Base-by-base conservation (phyloP, 2,888 invertebrate species). In the Papilio gigon region DNA sequence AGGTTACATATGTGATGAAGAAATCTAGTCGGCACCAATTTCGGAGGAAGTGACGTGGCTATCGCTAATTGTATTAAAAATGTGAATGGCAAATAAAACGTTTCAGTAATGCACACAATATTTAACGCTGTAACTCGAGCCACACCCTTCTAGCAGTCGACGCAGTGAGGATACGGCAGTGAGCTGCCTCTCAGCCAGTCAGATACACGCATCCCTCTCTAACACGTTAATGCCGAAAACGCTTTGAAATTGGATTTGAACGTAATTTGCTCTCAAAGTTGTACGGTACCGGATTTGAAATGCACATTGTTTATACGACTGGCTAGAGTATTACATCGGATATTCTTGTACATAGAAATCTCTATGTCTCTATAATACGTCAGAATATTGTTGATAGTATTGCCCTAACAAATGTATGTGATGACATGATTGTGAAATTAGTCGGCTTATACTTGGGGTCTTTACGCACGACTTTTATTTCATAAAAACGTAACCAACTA, bases 191-290 rank as follows among this genome's bases (percentile, higher is more conserved):
- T 17, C 44, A 9, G 27, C 40, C 50, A 20, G 30, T 33, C n/a
- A 33, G 37, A 12, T 4, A 12, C 53, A 47, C 14, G 70, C 47
- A 40, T 77, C 75, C 65, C 72, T 59, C 22, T 77, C 76, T 62
- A 12, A 56, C 71, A 68, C 73, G 68, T 70, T 65, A 76, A 75
- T 74, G 73, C 72, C 74, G 74, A 77, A 78, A 78, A 75, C 72
- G 75, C 74, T 71, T 66, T 72, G 73, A 77, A 77, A 78, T 78
- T 75, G 72, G 77, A 78, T 77, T 77, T 72, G 70, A 69, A 69
- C 40, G 65, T 65, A 69, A 69, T 69, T 69, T 62, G 53, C 53
- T 35, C 61, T 25, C 60, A 61, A 69, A 65, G 59, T 69, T 69
- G 65, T 56, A 30, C 22, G 30, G 1, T 27, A 0, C 42, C n/a